Base-by-base conservation (phyloP, 1,140 invertebrate species). In the Pygmarrhopalites habei region DNA sequence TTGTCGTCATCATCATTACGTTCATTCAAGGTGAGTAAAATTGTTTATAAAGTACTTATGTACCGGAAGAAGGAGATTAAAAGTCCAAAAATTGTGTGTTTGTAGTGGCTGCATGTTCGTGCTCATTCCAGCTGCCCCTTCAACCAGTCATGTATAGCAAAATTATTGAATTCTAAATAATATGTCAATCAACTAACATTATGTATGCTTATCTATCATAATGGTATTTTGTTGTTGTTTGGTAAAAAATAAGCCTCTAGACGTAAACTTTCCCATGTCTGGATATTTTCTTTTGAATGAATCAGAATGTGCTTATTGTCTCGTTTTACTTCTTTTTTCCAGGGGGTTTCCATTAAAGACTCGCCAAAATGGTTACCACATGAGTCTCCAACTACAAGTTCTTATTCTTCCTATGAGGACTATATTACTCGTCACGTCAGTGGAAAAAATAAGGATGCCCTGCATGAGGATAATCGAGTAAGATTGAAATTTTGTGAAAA, bases 21-120 rank as follows among this genome's bases (percentile, higher is more conserved):
- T 97, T 32, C 93, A 98, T 76, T 83, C 90, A 52, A 89, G n/a
- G n/a, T n/a, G n/a, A n/a, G n/a, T n/a, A n/a, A n/a, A n/a, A n/a
- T n/a, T n/a, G n/a, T n/a, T n/a, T n/a, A n/a, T n/a, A n/a, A n/a
- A n/a, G n/a, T n/a, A n/a, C n/a, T n/a, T n/a, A n/a, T n/a, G n/a
- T n/a, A n/a, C n/a, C n/a, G n/a, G n/a, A n/a, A n/a, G n/a, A n/a
- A n/a, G n/a, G n/a, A n/a, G n/a, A 35, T 35, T 15, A 35, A 7
- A 5, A 35, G 5, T 35, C 32, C 32, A 35, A 35, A 35, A 7
- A 86, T 62, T 97, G 92, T 73, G 86, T 97, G 30, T 93, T 76
- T 83, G 90, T 52, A 89, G 89, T 30, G 95, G 94, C 0, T 94
- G 94, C 73, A 91, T 95, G 81, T 98, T 98, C 77, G 84, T 94